These are phyloP conservation scores for Nycticebus coucang DNA, from an alignment of 2,113 vertebrate genomes.

Conservation along the genomic window DNA sequence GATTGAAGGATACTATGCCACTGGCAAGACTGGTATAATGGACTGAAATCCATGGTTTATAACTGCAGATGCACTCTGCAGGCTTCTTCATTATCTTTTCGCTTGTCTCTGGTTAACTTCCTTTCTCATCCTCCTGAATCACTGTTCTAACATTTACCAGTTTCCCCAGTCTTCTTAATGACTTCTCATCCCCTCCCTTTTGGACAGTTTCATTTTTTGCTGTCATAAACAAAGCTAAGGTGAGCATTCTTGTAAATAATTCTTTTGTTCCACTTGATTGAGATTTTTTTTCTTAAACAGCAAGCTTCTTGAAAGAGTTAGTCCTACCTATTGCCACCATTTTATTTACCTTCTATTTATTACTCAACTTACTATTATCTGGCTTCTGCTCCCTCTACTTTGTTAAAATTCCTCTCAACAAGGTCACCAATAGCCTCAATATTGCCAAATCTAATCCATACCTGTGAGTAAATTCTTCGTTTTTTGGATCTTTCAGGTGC, in stretches of 20 bases:
- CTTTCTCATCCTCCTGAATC: constrained; percentile 2
- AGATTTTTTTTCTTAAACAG: constrained; percentile 8
- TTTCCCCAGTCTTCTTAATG: background rate
- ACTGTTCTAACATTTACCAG: background rate
- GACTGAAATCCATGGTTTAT: background rate
- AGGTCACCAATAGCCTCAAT: background rate
- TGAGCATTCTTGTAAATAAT: background rate
- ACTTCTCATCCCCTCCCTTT: constrained; percentile 10
- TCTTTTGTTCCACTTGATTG: background rate
- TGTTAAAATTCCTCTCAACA: constrained; percentile 6
- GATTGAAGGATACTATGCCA: background rate
- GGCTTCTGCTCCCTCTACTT: background rate
- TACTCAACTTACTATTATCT: background rate
- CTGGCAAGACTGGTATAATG: background rate
- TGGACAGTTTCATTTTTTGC: constrained; percentile 33
- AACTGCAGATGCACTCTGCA: background rate
- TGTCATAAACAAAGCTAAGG: background rate
- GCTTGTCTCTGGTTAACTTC: background rate
- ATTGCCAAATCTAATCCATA: constrained; percentile 1
- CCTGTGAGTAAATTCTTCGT: background rate
- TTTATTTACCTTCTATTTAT: constrained; percentile 19
- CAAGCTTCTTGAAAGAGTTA: constrained; percentile 29
- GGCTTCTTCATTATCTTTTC: constrained; percentile 22
- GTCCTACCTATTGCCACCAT: background rate
- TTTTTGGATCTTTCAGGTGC: background rate